These are phyloP conservation scores for Arctia plantaginis DNA, from an alignment of 2,888 invertebrate species.

Conservation along the genomic window DNA sequence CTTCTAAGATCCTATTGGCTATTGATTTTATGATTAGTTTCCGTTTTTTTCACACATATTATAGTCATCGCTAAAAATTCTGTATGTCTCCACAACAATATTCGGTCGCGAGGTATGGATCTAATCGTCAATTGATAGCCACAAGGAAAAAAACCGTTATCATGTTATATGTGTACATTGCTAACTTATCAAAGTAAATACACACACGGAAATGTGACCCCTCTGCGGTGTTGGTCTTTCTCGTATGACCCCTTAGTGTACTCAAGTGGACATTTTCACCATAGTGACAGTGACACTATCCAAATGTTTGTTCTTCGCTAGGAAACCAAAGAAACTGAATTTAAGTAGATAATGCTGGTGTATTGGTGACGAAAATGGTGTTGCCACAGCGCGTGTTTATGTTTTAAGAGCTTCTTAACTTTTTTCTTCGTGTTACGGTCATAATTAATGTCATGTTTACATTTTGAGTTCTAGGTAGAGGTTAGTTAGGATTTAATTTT, in stretches of 20 bases:
- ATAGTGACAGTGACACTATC: slow-evolving; percentile 34
- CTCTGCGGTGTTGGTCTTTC: slow-evolving; percentile 30
- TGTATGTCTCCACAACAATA: not conserved
- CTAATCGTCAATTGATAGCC: not conserved
- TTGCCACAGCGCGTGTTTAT: slow-evolving; percentile 31
- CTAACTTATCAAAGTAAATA: slow-evolving; percentile 16
- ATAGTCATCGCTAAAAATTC: not conserved
- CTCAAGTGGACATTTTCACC: slow-evolving; percentile 57
- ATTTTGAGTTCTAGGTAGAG: not conserved
- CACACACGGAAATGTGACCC: slow-evolving; percentile 13
- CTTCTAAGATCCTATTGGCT: no score
- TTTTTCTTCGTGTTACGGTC: not conserved
- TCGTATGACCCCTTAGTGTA: slow-evolving; percentile 46
- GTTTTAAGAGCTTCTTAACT: not conserved
- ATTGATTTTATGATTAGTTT: not conserved
- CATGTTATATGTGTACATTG: slow-evolving; percentile 7
- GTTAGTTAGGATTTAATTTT: not conserved
- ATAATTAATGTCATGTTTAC: not conserved
- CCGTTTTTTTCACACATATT: not conserved
- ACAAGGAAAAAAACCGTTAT: slow-evolving; percentile 8
- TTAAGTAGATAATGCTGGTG: slow-evolving; percentile 33
- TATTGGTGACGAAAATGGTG: slow-evolving; percentile 34
- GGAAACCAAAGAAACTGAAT: slow-evolving; percentile 44
- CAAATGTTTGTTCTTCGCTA: slow-evolving; percentile 51
- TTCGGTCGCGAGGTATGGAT: not conserved